A percentile compares a stretch with the other conserved stretches of the same genome.
phyloP scores from a whole-genome alignment of 2,113 vertebrate species.

The Brachyhypopomus occidentalis region DNA sequence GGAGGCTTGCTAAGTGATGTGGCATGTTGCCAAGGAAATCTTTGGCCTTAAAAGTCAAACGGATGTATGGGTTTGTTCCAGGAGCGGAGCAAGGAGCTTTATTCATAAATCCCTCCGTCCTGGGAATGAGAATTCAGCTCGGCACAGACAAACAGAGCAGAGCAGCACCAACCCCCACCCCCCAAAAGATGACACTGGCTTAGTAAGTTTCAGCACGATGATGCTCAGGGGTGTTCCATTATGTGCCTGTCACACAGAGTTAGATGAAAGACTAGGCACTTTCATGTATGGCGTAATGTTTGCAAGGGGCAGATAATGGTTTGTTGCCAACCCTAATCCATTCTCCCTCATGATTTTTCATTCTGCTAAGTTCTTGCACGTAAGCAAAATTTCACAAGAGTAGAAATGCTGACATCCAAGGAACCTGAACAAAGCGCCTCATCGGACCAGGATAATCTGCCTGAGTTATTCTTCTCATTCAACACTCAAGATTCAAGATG shows the following conservation, averaged over 20 bases:
- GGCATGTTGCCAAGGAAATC: conserved; percentile 56
- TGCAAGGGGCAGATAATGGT: conserved; percentile 78
- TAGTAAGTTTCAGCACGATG: conserved; percentile 69
- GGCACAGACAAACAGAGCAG: conserved; percentile 62
- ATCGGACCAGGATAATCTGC: conserved; percentile 58
- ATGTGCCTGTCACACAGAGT: conserved; percentile 79
- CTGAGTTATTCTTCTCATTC: conserved; percentile 45
- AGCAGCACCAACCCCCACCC: conserved; percentile 55
- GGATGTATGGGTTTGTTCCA: conserved; percentile 60
- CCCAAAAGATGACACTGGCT: conserved; percentile 80
- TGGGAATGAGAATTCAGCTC: conserved; percentile 71
- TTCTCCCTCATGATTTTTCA: conserved; percentile 69
- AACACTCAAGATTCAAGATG: too few relatives aligned
- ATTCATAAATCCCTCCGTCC: conserved; percentile 69
- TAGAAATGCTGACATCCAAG: conserved; percentile 72
- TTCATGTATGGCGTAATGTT: conserved; percentile 85
- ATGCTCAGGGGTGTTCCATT: conserved; percentile 76
- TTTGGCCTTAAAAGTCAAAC: conserved; percentile 63
- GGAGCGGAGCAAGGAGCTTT: conserved; percentile 67
- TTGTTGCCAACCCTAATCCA: conserved; percentile 76
- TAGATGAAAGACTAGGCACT: conserved; percentile 80
- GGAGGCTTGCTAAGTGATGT: conserved; percentile 45
- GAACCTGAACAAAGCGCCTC: conserved; percentile 56
- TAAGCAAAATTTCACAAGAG: conserved; percentile 71
- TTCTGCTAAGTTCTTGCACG: conserved; percentile 76